phyloP scores from a whole-genome alignment of 2,113 vertebrate species.

The Dasyornis broadbenti region DNA sequence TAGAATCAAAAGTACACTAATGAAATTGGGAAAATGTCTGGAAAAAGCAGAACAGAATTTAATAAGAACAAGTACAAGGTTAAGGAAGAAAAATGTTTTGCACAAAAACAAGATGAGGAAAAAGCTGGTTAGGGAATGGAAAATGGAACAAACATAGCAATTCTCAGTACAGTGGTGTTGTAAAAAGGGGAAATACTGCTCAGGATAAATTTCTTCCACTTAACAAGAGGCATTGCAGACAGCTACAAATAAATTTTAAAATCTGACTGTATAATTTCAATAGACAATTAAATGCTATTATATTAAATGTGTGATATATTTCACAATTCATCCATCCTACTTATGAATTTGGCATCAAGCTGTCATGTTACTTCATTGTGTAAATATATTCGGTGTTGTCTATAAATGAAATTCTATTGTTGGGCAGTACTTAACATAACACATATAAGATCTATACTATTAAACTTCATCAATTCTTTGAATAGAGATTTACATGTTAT shows the following conservation, averaged over 20 bases:
- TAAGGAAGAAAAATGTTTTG: not conserved
- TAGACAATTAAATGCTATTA: not conserved
- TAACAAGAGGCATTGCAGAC: not conserved
- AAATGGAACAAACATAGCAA: not conserved
- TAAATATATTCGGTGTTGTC: not conserved
- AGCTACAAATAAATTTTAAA: not conserved
- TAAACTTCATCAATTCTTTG: not conserved
- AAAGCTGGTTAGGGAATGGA: not conserved
- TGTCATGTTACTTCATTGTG: not conserved
- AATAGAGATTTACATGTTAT: not conserved
- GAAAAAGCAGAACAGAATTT: not conserved
- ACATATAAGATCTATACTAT: not conserved
- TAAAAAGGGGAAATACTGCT: not conserved
- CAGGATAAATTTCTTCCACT: not conserved
- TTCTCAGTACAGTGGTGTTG: not conserved
- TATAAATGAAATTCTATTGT: not conserved
- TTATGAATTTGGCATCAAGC: not conserved
- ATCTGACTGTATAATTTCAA: not conserved
- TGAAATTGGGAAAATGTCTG: not conserved
- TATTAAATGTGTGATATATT: not conserved
- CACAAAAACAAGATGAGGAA: not conserved
- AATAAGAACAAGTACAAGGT: not conserved
- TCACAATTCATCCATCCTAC: not conserved
- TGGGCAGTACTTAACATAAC: not conserved
- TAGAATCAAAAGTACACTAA: not conserved